Percentiles rank a stretch among this genome's conserved stretches.
phyloP scores from a whole-genome alignment of 2,797 vertebrate genomes.

The Aythya fuligula region DNA sequence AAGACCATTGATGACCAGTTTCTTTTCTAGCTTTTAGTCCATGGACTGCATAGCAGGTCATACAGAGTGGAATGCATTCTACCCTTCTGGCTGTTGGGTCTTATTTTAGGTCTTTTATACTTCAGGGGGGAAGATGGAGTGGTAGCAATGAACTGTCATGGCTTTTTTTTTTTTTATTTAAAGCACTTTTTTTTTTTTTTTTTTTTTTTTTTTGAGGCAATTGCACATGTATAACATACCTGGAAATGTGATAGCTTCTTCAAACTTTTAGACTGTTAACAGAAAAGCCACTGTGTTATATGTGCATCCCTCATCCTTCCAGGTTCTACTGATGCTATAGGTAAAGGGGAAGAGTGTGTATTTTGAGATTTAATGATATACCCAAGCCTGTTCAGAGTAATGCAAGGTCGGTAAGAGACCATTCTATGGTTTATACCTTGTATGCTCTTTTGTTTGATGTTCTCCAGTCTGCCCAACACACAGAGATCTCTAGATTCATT shows the following conservation, averaged over 20 bases:
- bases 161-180: not conserved
- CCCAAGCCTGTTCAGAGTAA: not conserved
- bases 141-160: not conserved
- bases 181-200: not conserved
- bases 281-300: not conserved
- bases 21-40: not conserved
- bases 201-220: not conserved
- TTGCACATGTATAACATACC: not conserved
- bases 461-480: not conserved
- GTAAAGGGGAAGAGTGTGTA: not conserved
- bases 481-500: not conserved
- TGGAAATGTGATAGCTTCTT: not conserved
- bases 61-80: not conserved
- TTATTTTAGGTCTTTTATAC: not conserved
- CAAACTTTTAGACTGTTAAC: not conserved
- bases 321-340: not conserved
- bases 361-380: not conserved
- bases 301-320: not conserved
- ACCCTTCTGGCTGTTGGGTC: not conserved
- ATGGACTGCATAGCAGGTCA: not conserved
- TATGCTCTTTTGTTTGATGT: not conserved
- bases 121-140: not conserved
- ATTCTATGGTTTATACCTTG: not conserved
- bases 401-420: not conserved
- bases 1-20: not conserved